phyloP scores from a whole-genome alignment of 2,888 invertebrate species.

The Sinohyriopsis cumingii region DNA sequence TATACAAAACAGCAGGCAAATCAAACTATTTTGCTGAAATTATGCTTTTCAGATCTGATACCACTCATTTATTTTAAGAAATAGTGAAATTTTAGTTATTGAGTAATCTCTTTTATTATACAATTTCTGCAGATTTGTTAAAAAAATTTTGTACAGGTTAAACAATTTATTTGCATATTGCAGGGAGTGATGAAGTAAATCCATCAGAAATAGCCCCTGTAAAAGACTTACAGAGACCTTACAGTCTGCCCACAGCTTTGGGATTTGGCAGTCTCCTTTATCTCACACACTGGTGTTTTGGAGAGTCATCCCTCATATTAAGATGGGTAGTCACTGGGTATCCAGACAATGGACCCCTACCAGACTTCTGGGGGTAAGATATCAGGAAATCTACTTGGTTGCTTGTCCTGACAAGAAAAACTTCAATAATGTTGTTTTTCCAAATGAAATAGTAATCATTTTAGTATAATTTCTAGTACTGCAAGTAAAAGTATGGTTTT shows the following conservation, averaged over 20 bases:
- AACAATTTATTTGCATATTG: too few relatives aligned
- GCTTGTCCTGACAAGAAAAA: background rate
- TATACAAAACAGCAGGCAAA: too few relatives aligned
- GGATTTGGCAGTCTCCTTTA: conserved; percentile 70
- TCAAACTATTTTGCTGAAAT: too few relatives aligned
- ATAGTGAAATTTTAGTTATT: too few relatives aligned
- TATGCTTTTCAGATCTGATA: too few relatives aligned
- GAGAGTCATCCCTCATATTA: conserved; percentile 68
- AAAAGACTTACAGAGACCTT: conserved; percentile 22
- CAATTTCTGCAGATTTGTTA: too few relatives aligned
- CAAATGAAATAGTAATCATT: background rate
- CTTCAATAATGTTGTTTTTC: background rate
- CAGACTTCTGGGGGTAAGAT: conserved; percentile 69
- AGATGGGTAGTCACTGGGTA: conserved; percentile 69
- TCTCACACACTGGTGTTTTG: conserved; percentile 67
- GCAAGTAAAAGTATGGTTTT: background rate
- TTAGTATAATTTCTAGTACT: background rate
- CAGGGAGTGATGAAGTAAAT: too few relatives aligned
- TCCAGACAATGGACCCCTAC: conserved; percentile 67
- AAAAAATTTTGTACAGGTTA: too few relatives aligned
- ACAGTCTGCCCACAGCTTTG: conserved; percentile 58
- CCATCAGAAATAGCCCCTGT: too few relatives aligned
- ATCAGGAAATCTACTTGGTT: background rate
- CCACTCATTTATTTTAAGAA: too few relatives aligned
- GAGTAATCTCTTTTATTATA: too few relatives aligned